Base-by-base conservation (phyloP, 2,797 vertebrate genomes). In the Anisognathus igniventris region DNA sequence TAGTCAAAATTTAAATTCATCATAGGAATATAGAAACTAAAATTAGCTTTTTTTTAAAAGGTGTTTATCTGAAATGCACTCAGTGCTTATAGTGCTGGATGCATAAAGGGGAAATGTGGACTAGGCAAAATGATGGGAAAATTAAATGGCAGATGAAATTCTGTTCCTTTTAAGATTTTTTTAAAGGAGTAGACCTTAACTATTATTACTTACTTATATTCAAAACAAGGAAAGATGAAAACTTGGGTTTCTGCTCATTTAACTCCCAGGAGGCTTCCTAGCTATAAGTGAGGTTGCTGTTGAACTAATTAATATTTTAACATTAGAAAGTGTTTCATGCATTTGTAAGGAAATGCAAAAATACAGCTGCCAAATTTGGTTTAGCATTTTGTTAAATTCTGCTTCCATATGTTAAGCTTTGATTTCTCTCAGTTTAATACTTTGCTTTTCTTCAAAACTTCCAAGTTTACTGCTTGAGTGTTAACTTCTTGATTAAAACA, bases 251-350 rank as follows among this genome's bases (percentile, higher is more conserved):
- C 57, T 83, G 17, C 15, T 91, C 57, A 10, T 35, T 81, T 90
- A 75, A 72, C 31, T 78, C 33, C 45, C 42, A 58, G 39, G 50
- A 94, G 20, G 16, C 17, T 77, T 88, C 30, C 16, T 81, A 61
- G 57, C 40, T 42, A 0, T 45, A 67, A 89, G 22, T 25, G 54
- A 79, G 40, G 23, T 92, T 70, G 31, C 25, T 90, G 23, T 72
- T 62, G 76, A 75, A 40, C 66, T 86, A 75, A 84, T 84, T 88
- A 86, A 68, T 88, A 92, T 75, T 90, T 88, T 94, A 90, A 60
- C 40, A 35, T 86, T 86, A 86, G 71, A 30, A 80, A 64, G 15
- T 65, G 57, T 25, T 83, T 48, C 64, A 35, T 73, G 37, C 19
- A 39, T 93, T 90, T 74, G 31, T 77, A 71, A 77, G 72, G 67